Conservation (phyloP, 2,113 vertebrate genomes). For the Nicator chloris region DNA sequence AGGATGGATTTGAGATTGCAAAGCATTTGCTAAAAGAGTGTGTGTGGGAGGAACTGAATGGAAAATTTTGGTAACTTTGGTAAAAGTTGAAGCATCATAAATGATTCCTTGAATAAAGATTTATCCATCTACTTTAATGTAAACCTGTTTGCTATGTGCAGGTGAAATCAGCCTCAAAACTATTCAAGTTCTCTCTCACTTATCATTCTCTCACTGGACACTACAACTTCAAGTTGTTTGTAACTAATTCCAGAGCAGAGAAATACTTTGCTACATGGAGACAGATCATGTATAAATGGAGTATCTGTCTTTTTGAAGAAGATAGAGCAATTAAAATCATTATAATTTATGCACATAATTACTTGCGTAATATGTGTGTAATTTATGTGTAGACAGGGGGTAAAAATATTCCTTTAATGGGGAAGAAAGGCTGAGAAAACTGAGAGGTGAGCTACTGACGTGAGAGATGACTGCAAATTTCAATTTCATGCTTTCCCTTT, state of each 20-base stretch:
- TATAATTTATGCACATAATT: conserved; percentile 6
- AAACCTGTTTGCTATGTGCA: background rate
- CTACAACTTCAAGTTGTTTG: background rate
- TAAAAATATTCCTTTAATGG: background rate
- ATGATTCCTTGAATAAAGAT: background rate
- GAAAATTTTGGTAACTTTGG: background rate
- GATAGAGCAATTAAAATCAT: background rate
- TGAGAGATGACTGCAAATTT: background rate
- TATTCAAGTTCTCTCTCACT: background rate
- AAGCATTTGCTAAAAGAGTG: accelerated
- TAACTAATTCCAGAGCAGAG: background rate
- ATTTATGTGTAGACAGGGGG: background rate
- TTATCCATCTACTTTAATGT: background rate
- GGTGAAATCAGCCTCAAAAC: background rate
- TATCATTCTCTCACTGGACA: accelerated
- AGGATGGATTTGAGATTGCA: background rate
- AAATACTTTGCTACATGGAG: background rate
- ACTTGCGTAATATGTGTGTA: background rate
- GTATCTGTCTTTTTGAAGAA: background rate
- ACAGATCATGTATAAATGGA: background rate
- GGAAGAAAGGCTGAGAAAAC: background rate
- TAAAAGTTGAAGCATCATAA: background rate
- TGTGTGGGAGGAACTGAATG: accelerated
- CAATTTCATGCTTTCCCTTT: background rate
- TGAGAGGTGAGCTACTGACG: background rate